Evolutionary conservation across 1,140 invertebrate species (phyloP), one percentile per base, ranked within the genome.

Genomic region (Lerema accius): DNA sequence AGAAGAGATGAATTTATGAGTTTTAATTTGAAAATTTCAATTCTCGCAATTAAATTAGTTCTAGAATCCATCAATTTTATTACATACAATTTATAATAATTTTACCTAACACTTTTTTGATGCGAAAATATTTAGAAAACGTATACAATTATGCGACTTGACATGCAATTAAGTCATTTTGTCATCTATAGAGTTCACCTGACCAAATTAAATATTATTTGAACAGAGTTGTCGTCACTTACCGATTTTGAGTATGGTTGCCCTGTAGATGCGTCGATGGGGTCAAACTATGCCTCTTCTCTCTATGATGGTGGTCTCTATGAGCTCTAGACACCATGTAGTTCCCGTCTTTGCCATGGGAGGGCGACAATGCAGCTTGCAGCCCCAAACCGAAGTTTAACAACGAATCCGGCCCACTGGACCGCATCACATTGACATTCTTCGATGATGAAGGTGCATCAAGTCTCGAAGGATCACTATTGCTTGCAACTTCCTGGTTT

Each of bases 281-380:
- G 4, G 94, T 95, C 71, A 95, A 92, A 86, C 94, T 95, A 67
- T 95, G 94, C 19, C 94, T 91, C 76, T 95, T 95, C 37, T 83
- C 81, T 60, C 78, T 93, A 72, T 93, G 93, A 71, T 90, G 90
- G 66, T 80, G 92, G 9, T 89, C 84, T 39, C 78, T 77, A 37
- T 79, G 78, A 4, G 92, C 92, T 78, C 83, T 76, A 4, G 74
- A 53, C 45, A 69, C 69, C 77, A 80, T 74, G 19, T 84, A 85
- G 26, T 77, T 76, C 11, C 73, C 78, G 10, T 88, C 85, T 26
- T 86, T 83, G 7, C 62, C 71, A 63, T 86, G 87, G 9, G 80
- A 81, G 0, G 85, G 87, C 4, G 87, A 90, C 62, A 90, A 49
- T 0, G 82, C 83, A 14, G 87, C 85, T 51, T 90, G 87, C 10